Evolutionary conservation across 2,888 invertebrate species (phyloP), one percentile per base, ranked within the genome.

Genomic region (Pycnomerus fuliginosus): DNA sequence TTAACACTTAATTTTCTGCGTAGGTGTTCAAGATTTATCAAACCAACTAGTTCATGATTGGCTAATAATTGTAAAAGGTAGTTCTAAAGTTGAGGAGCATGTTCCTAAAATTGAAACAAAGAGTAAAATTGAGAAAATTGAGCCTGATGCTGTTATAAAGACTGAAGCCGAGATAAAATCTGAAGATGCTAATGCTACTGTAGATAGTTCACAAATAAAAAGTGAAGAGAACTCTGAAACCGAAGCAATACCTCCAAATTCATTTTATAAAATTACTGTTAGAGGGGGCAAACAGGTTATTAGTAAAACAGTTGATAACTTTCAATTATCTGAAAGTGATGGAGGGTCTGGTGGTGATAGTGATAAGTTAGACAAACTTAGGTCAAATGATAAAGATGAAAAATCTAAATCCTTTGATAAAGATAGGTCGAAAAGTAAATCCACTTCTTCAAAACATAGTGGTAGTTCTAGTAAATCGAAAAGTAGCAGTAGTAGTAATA

Each of bases 21-120:
- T 74, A 90, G 90, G 80, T 65, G 85, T 91, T 41, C 81, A 87
- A 65, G 79, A 82, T 42, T 74, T 91, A 58, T 90, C 94, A 8
- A 80, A 83, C 41, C 84, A 85, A 60, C 76, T 94, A 44, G 93
- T 94, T 16, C 89, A 91, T 64, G 87, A 88, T 67, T 94, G 94
- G 94, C 76, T 93, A 59, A 86, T 86, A 70, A 86, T 91, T 42
- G 91, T 94, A 1, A 90, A 92, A 70, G 87, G 85, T 46, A 84
- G 85, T 71, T 57, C 55, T 11, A 50, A 58, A 25, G 52, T 56
- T 15, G 42, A 37, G 3, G 29, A 32, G n/a, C 12, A 37, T 20
- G 45, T 47, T 35, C 25, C 23, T 2, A 22, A 32, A 27, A 12
- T 28, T 13, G 33, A 32, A 13, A 16, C 27, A 30, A 33, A 46